Evolutionary conservation across 2,888 invertebrate species (phyloP).

Genomic region (Chesias legatella): DNA sequence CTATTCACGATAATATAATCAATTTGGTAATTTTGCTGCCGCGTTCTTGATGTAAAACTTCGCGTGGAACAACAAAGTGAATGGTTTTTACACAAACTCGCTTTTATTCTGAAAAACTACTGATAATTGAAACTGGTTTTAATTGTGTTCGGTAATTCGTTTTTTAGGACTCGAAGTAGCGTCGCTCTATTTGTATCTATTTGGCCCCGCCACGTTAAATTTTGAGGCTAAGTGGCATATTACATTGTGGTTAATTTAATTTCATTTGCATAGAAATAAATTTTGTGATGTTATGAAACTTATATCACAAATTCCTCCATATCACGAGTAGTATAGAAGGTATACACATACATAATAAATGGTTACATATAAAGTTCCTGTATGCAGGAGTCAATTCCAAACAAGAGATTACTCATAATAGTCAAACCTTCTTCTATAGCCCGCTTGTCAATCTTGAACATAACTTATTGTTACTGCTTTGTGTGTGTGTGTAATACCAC

Average conservation of each 20-base stretch:
- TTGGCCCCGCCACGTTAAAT: slow-evolving; percentile 11
- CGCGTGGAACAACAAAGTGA: slow-evolving; percentile 37
- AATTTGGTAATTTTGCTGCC: slow-evolving; percentile 10
- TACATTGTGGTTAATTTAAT: neutral
- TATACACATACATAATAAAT: no score
- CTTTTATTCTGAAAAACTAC: slow-evolving; percentile 35
- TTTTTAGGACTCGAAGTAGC: slow-evolving; percentile 31
- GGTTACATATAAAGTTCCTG: no score
- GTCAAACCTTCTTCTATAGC: no score
- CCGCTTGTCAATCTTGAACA: no score
- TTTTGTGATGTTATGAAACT: no score
- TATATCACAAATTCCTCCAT: no score
- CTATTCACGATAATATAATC: slow-evolving; percentile 10
- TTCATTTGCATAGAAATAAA: no score
- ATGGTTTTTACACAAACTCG: slow-evolving; percentile 29
- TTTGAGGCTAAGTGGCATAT: slow-evolving; percentile 5
- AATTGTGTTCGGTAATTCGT: slow-evolving; percentile 33
- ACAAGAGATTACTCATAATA: no score
- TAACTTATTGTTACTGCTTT: no score
- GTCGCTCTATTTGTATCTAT: slow-evolving; percentile 24
- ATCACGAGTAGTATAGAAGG: no score
- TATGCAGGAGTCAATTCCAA: no score
- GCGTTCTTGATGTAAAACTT: slow-evolving; percentile 22
- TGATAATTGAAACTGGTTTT: slow-evolving; percentile 29
- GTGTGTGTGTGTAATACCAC: no score